These are phyloP conservation scores for Magallana ariakensis DNA, from an alignment of 1,140 invertebrate genomes.

Conservation along the genomic window DNA sequence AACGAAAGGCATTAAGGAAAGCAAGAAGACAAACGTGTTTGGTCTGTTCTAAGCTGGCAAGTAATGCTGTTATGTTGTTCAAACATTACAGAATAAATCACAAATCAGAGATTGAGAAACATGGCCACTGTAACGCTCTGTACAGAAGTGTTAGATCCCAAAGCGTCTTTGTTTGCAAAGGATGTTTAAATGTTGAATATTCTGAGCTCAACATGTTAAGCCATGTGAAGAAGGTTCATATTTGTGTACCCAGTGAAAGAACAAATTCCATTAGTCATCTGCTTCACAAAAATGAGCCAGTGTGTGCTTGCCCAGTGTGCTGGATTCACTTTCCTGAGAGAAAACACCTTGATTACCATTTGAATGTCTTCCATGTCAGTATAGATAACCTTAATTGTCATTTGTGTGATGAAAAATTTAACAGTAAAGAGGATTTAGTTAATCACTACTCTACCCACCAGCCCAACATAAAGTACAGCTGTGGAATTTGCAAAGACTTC, in stretches of 20 bases:
- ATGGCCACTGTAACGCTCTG: neutral
- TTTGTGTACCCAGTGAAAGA: neutral
- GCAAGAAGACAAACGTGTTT: neutral
- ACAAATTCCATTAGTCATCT: neutral
- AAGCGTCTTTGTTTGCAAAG: neutral
- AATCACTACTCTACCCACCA: neutral
- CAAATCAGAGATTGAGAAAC: neutral
- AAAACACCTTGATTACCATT: neutral
- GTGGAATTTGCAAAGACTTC: neutral
- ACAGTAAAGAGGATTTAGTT: neutral
- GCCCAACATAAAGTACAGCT: neutral
- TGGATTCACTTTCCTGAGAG: neutral
- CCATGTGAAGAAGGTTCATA: neutral
- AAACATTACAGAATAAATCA: neutral
- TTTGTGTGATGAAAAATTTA: neutral
- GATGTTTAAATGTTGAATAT: neutral
- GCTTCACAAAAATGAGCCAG: neutral
- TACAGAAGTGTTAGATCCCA: constrained; percentile 7
- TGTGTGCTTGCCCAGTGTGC: neutral
- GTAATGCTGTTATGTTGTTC: neutral
- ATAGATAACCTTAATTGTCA: neutral
- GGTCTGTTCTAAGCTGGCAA: neutral
- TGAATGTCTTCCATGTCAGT: neutral
- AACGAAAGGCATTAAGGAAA: neutral
- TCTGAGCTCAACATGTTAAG: neutral